Conservation (phyloP, 2,113 vertebrate genomes). For the Ceyx melanurus region DNA sequence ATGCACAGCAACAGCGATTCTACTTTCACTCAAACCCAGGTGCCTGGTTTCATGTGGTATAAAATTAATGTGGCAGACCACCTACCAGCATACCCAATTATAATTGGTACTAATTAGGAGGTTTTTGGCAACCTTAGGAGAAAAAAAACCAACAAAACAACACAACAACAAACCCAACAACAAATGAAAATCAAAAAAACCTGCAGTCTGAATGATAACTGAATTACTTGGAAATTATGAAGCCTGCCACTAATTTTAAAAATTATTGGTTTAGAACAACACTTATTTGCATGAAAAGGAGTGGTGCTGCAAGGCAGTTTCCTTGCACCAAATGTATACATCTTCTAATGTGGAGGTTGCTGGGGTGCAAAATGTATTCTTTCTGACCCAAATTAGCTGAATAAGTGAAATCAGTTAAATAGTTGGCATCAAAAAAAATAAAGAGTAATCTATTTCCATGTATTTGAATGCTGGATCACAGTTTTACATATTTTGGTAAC, state of each 20-base stretch:
- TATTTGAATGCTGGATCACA: conserved; percentile 39
- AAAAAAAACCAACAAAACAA: not conserved
- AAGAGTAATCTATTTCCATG: conserved; percentile 1
- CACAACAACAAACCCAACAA: not conserved
- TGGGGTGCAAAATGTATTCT: conserved; percentile 33
- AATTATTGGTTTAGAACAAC: not conserved
- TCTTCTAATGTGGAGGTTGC: not conserved
- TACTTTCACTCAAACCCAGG: not conserved
- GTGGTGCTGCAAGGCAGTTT: not conserved
- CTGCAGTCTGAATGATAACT: not conserved
- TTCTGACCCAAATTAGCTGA: conserved; percentile 34
- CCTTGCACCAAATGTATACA: not conserved
- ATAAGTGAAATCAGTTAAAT: conserved; percentile 12
- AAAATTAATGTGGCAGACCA: not conserved
- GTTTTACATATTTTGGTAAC: conserved; percentile 29
- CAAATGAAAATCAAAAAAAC: not conserved
- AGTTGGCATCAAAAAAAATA: conserved; percentile 37
- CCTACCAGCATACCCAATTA: not conserved
- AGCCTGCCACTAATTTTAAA: not conserved
- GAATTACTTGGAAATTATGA: not conserved
- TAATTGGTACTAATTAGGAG: not conserved
- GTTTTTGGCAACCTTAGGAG: rapidly evolving
- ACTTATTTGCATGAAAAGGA: not conserved
- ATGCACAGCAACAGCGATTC: rapidly evolving
- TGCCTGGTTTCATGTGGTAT: not conserved